Conservation (phyloP, 2,888 invertebrate species). For the Zele albiditarsus region DNA sequence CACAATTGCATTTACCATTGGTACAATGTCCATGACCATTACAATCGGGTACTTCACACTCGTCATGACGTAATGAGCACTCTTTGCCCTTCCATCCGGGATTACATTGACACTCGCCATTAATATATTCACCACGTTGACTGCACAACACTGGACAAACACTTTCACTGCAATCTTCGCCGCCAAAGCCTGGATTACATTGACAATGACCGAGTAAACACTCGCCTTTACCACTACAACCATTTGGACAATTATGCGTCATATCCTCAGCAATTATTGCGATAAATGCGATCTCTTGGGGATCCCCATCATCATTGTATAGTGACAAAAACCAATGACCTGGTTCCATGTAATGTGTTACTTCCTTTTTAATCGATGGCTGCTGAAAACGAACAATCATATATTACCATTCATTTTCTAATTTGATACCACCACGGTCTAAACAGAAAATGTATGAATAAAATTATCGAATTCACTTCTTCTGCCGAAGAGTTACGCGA, state of each 20-base stretch:
- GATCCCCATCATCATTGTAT: slow-evolving; percentile 96
- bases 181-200: slow-evolving; percentile 97
- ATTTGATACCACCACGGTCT: background rate
- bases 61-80: slow-evolving; percentile 94
- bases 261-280: slow-evolving; percentile 91
- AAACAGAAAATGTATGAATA: too few species aligned
- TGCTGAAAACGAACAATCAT: slow-evolving; percentile 66
- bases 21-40: slow-evolving; percentile 97
- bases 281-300: slow-evolving; percentile 89
- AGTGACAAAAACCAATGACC: slow-evolving; percentile 97
- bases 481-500: too few species aligned
- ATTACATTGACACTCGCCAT: slow-evolving; percentile 97
- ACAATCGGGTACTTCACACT: slow-evolving; percentile 97
- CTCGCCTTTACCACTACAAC: slow-evolving; percentile 97
- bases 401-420: background rate
- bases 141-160: slow-evolving; percentile 98
- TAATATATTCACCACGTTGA: slow-evolving; percentile 96
- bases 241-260: slow-evolving; percentile 96
- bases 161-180: slow-evolving; percentile 97
- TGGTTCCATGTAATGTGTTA: slow-evolving; percentile 95
- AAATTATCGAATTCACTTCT: too few species aligned
- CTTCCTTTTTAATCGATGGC: slow-evolving; percentile 92
- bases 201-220: slow-evolving; percentile 96
- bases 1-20: slow-evolving; percentile 95
- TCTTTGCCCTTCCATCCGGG: slow-evolving; percentile 99